Evolutionary conservation across 2,797 vertebrate species (phyloP), one percentile per base, ranked within the genome.

Genomic region (Chelon labrosus): DNA sequence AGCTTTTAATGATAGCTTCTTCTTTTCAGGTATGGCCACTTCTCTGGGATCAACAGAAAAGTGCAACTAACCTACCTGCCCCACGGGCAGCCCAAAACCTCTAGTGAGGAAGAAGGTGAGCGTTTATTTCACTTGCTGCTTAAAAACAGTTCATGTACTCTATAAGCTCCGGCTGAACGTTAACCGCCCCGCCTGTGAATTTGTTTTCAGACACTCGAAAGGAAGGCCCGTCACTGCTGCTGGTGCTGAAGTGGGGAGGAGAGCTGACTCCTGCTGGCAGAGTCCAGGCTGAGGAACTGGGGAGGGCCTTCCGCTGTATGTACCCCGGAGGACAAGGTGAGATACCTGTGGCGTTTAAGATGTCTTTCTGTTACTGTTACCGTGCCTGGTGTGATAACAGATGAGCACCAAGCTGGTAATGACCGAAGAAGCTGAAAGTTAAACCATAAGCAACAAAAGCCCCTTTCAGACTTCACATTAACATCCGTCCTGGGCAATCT

Each of bases 11-110:
- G 9, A 62, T 11, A 60, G 0, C 68, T 42, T 65, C 65, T 16
- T 10, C 2, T 67, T 63, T 64, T 53, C 7, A 99, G 98, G 98
- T 99, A 99, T 4, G 98, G 98, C 2, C 98, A 99, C 91, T 99
- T 99, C 92, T 99, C 98, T 41, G 98, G 98, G 77, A 99, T 99
- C 89, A 99, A 99, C 89, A 95, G 98, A 79, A 99, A 99, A 84
- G 98, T 99, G 61, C 98, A 99, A 81, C 82, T 99, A 72, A 99
- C 97, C 4, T 99, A 99, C 81, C 93, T 98, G 89, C 97, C 98
- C 70, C 95, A 96, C 52, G 98, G 98, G 75, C 97, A 96, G 75
- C 96, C 96, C 55, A 99, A 97, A 87, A 93, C 96, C 56, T 96
- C 97, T 0, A 98, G 96, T 70, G 98, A 99, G 80, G 96, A 98